Base-by-base conservation (phyloP, 23 tunicate species). In the Halocynthia roretzi region DNA sequence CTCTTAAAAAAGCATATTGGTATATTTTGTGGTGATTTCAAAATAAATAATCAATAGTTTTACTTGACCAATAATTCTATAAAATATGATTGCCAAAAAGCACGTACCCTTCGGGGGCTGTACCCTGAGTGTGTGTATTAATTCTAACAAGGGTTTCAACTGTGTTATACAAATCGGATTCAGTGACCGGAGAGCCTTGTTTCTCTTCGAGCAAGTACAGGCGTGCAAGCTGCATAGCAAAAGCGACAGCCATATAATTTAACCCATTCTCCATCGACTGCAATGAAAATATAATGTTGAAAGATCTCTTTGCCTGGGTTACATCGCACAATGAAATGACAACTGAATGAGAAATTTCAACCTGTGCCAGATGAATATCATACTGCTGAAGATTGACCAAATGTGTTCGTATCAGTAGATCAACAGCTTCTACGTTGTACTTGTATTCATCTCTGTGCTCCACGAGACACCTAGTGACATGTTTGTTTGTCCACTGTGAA, bases 381-480 rank as follows among this genome's bases (percentile, higher is more conserved):
- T 85, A 90, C 64, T 80, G 81, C 54, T 90, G 90, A 81, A 90
- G 56, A 62, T 90, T 81, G 72, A 90, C 85, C 50, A 90, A 82
- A 56, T 90, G 89, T 11, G 90, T 68, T 31, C 80, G 75, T 9
- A 90, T 90, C 6, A 90, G 66, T 71, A 77, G 22, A 52, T 90
- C 90, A 15, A 85, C 97, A 56, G 85, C 82, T 57, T 90, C 87
- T 10, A 84, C 84, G 62, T 87, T 89, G 76, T 81, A 90, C 55
- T 90, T 85, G 75, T 85, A 90, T 61, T 90, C 97, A 63, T 90
- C 97, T 64, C 90, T 71, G 63, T 90, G 97, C 66, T 90, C 87
- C 66, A 82, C 72, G 50, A 90, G 68, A 70, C 86, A 85, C 54
- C 87, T 83, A 0, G 97, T 90, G 61, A 90, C 90, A 8, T 90